phyloP scores from a whole-genome alignment of 2,797 vertebrate species.

The Sebastes glaucus region DNA sequence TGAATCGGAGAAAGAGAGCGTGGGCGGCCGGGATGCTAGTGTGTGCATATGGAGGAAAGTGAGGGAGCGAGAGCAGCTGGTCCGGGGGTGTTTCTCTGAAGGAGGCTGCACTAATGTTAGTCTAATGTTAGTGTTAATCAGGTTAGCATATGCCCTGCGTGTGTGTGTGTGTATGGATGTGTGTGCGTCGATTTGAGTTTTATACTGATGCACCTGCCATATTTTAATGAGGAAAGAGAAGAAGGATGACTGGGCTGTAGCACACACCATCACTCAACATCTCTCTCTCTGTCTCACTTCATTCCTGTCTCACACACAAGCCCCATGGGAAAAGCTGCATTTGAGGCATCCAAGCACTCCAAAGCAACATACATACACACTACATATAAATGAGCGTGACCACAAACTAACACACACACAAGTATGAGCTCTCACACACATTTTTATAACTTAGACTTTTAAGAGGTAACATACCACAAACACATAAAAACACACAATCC shows the following conservation, averaged over 20 bases:
- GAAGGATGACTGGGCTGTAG: neutral
- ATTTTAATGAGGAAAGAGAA: slow-evolving; percentile 36
- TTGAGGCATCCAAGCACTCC: neutral
- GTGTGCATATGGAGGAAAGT: slow-evolving; percentile 48
- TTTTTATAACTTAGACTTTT: slow-evolving; percentile 50
- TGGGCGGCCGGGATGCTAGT: slow-evolving; percentile 31
- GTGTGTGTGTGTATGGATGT: slow-evolving; percentile 6
- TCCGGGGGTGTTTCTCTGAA: slow-evolving; percentile 64
- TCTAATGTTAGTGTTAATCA: slow-evolving; percentile 71
- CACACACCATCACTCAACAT: slow-evolving; percentile 10
- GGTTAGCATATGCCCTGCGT: slow-evolving; percentile 68
- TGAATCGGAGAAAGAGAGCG: neutral
- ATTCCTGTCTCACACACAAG: neutral
- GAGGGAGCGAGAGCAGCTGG: slow-evolving; percentile 63
- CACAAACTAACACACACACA: neutral
- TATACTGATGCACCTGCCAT: slow-evolving; percentile 50
- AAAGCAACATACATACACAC: neutral
- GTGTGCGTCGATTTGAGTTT: slow-evolving; percentile 4
- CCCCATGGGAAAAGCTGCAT: neutral
- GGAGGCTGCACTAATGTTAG: slow-evolving; percentile 69
- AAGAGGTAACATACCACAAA: slow-evolving; percentile 67
- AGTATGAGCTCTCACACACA: neutral
- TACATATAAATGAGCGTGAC: neutral
- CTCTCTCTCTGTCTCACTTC: neutral
- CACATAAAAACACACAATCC: slow-evolving; percentile 33